Percentiles rank a stretch among this genome's conserved stretches.
phyloP scores from a whole-genome alignment of 1,140 invertebrate genomes.

The Halictus rubicundus region DNA sequence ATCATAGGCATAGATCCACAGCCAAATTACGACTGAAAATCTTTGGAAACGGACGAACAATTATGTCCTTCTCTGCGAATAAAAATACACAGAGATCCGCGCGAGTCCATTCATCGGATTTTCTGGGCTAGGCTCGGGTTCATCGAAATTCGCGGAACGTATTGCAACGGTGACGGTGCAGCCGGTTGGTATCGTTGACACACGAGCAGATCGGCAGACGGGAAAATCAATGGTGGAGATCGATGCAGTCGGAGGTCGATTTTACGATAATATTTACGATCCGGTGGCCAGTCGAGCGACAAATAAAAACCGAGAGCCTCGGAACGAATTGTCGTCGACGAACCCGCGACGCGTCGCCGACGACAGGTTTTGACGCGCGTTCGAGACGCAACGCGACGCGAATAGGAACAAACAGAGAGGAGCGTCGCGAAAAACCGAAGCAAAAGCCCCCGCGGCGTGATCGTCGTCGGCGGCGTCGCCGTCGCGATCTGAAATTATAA shows the following conservation, averaged over 20 bases:
- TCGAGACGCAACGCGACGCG: not conserved
- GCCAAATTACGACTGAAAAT: too few relatives aligned
- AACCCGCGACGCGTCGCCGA: not conserved
- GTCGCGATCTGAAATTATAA: not conserved
- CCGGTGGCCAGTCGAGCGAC: not conserved
- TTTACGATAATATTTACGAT: conserved; percentile 1
- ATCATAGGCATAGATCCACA: too few relatives aligned
- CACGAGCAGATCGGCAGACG: too few relatives aligned
- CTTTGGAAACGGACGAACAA: too few relatives aligned
- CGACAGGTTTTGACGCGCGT: not conserved
- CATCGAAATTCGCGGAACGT: too few relatives aligned
- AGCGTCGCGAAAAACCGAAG: not conserved
- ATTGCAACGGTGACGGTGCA: too few relatives aligned
- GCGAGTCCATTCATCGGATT: too few relatives aligned
- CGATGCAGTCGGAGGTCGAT: not conserved
- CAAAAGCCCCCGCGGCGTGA: too few relatives aligned
- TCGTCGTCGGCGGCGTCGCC: too few relatives aligned
- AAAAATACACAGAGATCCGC: too few relatives aligned
- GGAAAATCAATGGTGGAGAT: not conserved
- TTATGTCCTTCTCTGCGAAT: too few relatives aligned
- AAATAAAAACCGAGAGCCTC: not conserved
- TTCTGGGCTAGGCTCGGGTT: too few relatives aligned
- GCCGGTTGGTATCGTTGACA: not conserved
- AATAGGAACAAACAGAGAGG: not conserved
- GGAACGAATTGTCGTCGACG: conserved; percentile 1